Percentiles rank a stretch among this genome's conserved stretches.
These are phyloP conservation scores for Pycnonotus jocosus DNA, from an alignment of 2,113 vertebrate species.

Conservation along the genomic window DNA sequence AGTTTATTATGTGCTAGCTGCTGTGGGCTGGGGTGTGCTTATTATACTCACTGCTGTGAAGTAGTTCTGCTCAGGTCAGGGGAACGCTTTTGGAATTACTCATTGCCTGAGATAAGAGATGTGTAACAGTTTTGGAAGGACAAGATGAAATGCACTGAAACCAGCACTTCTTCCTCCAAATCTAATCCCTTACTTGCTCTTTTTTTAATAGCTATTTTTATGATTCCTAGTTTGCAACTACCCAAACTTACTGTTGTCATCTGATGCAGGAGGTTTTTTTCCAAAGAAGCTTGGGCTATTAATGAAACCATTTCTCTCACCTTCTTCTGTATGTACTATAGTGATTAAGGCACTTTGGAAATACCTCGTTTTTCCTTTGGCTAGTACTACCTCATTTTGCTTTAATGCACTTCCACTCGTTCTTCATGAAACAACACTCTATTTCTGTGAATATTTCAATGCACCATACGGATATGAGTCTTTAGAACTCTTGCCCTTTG, in stretches of 20 bases:
- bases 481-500: background rate
- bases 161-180: background rate
- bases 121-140: background rate
- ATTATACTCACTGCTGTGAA: background rate
- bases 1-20: background rate
- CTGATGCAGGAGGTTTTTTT: background rate
- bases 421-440: background rate
- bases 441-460: background rate
- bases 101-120: background rate
- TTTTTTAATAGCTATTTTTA: background rate
- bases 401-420: background rate
- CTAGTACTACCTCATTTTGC: background rate
- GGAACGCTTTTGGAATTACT: background rate
- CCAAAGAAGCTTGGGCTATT: background rate
- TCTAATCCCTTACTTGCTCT: background rate
- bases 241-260: background rate
- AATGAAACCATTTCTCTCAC: background rate
- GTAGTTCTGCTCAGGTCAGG: background rate
- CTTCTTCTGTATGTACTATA: background rate
- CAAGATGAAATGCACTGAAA: background rate
- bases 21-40: background rate
- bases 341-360: background rate
- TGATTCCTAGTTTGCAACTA: background rate
- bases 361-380: background rate
- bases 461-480: fast-evolving